These are phyloP conservation scores for Musca vetustissima DNA, from an alignment of 1,140 invertebrate species.

Conservation along the genomic window DNA sequence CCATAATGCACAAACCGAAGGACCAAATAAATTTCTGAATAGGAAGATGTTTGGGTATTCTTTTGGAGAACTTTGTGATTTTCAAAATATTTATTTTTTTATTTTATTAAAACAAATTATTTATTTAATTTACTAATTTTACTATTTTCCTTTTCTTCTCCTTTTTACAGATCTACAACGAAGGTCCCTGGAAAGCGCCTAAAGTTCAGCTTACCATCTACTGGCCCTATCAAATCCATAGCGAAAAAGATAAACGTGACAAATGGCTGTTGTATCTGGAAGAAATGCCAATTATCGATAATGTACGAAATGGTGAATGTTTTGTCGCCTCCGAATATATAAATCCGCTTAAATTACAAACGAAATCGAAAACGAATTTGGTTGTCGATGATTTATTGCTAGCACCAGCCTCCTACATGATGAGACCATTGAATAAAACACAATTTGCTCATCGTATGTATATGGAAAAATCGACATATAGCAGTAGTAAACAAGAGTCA, in stretches of 20 bases:
- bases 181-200: constrained; percentile 82
- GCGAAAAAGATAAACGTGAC: constrained; percentile 67
- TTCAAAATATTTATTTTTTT: too few species aligned
- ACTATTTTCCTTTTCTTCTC: neutral
- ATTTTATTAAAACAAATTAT: neutral
- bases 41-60: too few species aligned
- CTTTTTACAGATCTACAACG: constrained; percentile 71
- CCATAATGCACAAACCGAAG: too few species aligned
- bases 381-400: constrained; percentile 29
- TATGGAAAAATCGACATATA: constrained; percentile 26
- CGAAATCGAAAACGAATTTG: constrained; percentile 50
- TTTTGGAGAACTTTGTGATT: too few species aligned
- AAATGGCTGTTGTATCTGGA: constrained; percentile 92
- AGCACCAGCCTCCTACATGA: constrained; percentile 42
- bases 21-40: too few species aligned
- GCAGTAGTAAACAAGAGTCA: constrained; percentile 10
- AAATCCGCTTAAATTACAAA: constrained; percentile 70
- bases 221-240: constrained; percentile 89
- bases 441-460: constrained; percentile 26
- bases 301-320: constrained; percentile 66
- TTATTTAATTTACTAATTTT: too few species aligned
- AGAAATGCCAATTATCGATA: constrained; percentile 72
- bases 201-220: constrained; percentile 77
- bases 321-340: constrained; percentile 60
- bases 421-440: constrained; percentile 34